phyloP scores from a whole-genome alignment of 2,113 vertebrate genomes.

The Dicerorhinus sumatrensis region DNA sequence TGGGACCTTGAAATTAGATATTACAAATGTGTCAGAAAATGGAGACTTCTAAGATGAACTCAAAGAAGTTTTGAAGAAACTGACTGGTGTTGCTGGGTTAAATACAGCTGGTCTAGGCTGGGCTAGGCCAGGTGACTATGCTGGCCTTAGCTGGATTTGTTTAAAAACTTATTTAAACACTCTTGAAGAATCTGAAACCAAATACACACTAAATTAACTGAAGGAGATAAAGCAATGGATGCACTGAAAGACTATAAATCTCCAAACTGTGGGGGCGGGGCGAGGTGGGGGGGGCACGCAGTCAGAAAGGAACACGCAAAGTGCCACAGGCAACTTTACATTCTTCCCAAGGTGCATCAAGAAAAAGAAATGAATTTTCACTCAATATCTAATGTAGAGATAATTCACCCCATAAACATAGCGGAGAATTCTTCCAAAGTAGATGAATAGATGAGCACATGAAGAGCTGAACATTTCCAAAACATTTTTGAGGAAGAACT shows the following conservation, averaged over 20 bases:
- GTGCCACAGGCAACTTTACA: neutral
- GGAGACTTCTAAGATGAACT: neutral
- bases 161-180: neutral
- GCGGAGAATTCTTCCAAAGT: neutral
- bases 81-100: neutral
- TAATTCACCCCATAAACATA: neutral
- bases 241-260: neutral
- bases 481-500: neutral
- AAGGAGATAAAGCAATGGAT: neutral
- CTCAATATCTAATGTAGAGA: neutral
- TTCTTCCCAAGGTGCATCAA: neutral
- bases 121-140: neutral
- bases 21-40: neutral
- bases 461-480: neutral
- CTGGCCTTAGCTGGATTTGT: neutral
- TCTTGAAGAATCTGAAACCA: neutral
- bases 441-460: neutral
- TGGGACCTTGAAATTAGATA: neutral
- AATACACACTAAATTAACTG: neutral
- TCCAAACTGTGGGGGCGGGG: neutral
- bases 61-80: neutral
- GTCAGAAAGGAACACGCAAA: neutral
- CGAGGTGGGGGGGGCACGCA: neutral
- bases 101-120: neutral
- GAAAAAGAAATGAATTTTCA: neutral